Evolutionary conservation across 2,888 invertebrate species (phyloP).

Genomic region (Limnephilus rhombicus): DNA sequence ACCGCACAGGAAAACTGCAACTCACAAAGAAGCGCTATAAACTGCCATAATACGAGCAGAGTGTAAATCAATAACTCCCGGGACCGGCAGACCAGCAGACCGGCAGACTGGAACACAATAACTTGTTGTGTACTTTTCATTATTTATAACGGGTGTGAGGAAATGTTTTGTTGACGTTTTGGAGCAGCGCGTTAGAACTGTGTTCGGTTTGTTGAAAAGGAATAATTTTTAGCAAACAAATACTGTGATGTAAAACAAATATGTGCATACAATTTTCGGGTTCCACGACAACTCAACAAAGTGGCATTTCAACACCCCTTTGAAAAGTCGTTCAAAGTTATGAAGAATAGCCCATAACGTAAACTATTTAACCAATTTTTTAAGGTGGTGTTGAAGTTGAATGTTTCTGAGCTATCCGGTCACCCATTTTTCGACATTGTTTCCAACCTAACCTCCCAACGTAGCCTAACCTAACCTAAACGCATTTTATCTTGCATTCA

Average conservation of each 20-base stretch:
- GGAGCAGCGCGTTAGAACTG: background rate
- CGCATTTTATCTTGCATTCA: too few relatives aligned
- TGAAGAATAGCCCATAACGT: too few relatives aligned
- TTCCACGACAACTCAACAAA: too few relatives aligned
- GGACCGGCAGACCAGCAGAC: background rate
- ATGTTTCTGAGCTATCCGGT: too few relatives aligned
- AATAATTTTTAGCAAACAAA: background rate
- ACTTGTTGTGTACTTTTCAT: background rate
- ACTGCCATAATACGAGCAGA: background rate
- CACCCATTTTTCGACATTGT: background rate
- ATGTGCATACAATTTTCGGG: too few relatives aligned
- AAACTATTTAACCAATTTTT: too few relatives aligned
- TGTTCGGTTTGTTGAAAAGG: background rate
- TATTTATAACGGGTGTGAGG: background rate
- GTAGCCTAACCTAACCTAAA: background rate
- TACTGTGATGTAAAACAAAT: too few relatives aligned
- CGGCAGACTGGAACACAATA: background rate
- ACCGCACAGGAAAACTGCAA: background rate
- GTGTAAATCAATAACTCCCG: conserved; percentile 11
- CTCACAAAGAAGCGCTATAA: background rate
- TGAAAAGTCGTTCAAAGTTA: too few relatives aligned
- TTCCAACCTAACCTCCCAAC: background rate
- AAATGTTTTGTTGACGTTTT: background rate
- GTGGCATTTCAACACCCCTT: too few relatives aligned
- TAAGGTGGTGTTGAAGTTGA: too few relatives aligned